These are phyloP conservation scores for Aplidium turbinatum DNA, from an alignment of 23 tunicate genomes.

Conservation along the genomic window DNA sequence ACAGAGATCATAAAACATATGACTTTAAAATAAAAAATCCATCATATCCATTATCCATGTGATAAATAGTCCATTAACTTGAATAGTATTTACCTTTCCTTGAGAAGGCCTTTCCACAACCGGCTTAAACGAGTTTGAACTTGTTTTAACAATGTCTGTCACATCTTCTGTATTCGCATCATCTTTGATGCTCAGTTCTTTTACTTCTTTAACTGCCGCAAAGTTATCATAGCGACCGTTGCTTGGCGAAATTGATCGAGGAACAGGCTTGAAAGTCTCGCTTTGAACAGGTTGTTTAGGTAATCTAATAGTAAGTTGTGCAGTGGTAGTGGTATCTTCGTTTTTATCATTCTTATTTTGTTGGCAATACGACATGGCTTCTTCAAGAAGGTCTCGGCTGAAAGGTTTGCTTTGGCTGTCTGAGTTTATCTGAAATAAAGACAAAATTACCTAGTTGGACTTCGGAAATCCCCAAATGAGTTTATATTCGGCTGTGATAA, in stretches of 20 bases:
- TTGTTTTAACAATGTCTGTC: not conserved
- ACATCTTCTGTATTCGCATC: not conserved
- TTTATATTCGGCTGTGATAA: too few relatives aligned
- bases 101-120: not conserved
- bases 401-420: too few relatives aligned
- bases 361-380: conserved; percentile 11
- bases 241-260: too few relatives aligned
- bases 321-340: not conserved
- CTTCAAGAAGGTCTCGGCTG: not conserved
- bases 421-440: too few relatives aligned
- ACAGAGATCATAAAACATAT: too few relatives aligned
- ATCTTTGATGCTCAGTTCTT: conserved; percentile 15
- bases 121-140: not conserved
- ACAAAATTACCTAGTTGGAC: too few relatives aligned
- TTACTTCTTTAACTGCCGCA: conserved; percentile 19
- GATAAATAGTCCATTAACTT: too few relatives aligned
- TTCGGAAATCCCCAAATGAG: too few relatives aligned
- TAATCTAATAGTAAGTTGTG: not conserved
- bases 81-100: conserved; percentile 25
- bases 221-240: not conserved
- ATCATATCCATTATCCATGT: too few relatives aligned
- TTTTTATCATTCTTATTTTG: not conserved
- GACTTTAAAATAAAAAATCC: too few relatives aligned
- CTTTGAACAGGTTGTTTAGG: not conserved
- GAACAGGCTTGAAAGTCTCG: conserved; percentile 9